phyloP scores from a whole-genome alignment of 2,797 vertebrate species.

The Coreius guichenoti region DNA sequence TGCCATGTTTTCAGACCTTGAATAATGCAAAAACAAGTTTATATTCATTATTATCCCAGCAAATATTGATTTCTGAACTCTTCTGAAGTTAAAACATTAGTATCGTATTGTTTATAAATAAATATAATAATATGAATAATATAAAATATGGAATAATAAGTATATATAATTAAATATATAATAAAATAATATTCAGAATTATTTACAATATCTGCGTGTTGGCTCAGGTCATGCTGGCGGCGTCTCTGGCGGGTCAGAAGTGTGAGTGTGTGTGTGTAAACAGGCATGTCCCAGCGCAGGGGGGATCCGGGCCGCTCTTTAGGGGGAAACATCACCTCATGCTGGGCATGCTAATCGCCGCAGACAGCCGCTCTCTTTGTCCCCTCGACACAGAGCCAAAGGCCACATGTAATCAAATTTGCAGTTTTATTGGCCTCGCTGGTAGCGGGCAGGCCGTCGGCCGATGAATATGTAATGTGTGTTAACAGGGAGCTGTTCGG shows the following conservation, averaged over 20 bases:
- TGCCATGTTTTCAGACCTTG: too few relatives aligned
- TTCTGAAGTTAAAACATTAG: not conserved
- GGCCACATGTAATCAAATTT: conserved; percentile 99
- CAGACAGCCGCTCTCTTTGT: conserved; percentile 97
- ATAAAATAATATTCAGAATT: too few relatives aligned
- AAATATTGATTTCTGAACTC: not conserved
- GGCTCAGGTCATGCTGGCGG: too few relatives aligned
- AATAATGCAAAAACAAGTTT: not conserved
- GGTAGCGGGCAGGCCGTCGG: conserved; percentile 75
- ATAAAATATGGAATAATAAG: not conserved
- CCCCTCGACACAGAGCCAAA: conserved; percentile 93
- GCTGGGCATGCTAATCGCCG: conserved; percentile 99
- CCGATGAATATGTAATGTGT: conserved; percentile 63
- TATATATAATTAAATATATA: not conserved
- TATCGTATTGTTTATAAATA: not conserved
- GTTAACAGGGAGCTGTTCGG: conserved; percentile 59
- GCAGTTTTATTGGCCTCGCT: conserved; percentile 86
- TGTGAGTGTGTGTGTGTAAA: conserved; percentile 77
- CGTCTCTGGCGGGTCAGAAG: too few relatives aligned
- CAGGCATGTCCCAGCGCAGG: conserved; percentile 87
- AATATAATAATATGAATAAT: not conserved
- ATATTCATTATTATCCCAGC: not conserved
- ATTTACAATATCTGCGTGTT: too few relatives aligned
- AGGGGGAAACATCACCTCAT: conserved; percentile 85
- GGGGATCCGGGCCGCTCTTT: conserved; percentile 66